phyloP scores from a whole-genome alignment of 2,113 vertebrate genomes.

The Leucosticte australis region DNA sequence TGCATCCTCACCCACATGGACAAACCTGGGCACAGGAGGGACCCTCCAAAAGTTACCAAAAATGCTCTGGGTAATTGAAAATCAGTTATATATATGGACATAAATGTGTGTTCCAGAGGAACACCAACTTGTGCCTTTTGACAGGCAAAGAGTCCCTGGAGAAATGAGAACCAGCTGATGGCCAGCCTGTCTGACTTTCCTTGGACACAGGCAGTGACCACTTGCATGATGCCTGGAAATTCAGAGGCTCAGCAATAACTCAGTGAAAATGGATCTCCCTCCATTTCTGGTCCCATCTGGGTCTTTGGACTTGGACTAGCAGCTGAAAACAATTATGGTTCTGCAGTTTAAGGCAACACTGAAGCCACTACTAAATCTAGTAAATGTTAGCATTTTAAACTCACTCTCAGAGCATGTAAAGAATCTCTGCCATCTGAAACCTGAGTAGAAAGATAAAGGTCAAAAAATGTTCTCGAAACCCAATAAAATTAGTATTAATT shows the following conservation, averaged over 20 bases:
- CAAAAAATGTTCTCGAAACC: background rate
- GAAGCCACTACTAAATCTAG: background rate
- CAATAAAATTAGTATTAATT: background rate
- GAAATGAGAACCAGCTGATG: background rate
- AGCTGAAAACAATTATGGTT: background rate
- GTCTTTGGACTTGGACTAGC: background rate
- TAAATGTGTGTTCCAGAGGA: background rate
- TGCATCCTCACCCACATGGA: rapidly evolving
- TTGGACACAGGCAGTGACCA: background rate
- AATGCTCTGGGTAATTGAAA: background rate
- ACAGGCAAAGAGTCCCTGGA: background rate
- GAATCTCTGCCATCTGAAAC: background rate
- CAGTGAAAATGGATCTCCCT: background rate
- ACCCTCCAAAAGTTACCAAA: background rate
- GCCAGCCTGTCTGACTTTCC: background rate
- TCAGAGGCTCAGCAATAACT: background rate
- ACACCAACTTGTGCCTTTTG: background rate
- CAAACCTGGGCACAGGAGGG: background rate
- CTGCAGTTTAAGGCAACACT: background rate
- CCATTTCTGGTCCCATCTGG: background rate
- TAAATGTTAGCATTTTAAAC: background rate
- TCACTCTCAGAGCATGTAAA: background rate
- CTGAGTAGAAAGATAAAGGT: background rate
- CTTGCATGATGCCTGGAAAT: background rate
- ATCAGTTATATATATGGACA: too few relatives aligned